These are phyloP conservation scores for Chamaea fasciata DNA, from an alignment of 2,113 vertebrate species.

Conservation along the genomic window DNA sequence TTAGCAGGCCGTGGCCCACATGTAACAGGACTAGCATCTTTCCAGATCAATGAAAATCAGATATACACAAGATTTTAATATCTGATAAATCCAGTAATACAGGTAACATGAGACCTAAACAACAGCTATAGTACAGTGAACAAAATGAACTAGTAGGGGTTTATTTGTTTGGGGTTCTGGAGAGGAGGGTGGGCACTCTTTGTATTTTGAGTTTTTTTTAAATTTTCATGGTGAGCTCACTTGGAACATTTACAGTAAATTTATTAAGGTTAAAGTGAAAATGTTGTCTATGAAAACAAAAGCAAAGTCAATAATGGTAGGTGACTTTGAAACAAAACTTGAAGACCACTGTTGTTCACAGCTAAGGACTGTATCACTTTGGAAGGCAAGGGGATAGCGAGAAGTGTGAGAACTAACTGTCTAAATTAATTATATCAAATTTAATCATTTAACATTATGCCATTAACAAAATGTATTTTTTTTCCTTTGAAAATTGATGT, in stretches of 20 bases:
- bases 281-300: background rate
- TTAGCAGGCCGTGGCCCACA: background rate
- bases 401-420: background rate
- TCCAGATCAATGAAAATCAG: background rate
- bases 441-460: background rate
- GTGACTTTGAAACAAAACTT: background rate
- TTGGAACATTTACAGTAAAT: background rate
- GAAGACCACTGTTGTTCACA: rapidly evolving
- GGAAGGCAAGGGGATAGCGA: background rate
- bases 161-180: rapidly evolving
- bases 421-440: background rate
- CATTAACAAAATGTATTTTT: background rate
- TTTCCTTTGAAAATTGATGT: background rate
- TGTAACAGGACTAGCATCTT: background rate
- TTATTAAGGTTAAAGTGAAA: background rate
- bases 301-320: background rate
- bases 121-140: background rate
- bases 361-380: background rate
- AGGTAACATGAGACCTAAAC: background rate
- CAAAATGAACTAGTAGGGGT: rapidly evolving
- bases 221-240: background rate
- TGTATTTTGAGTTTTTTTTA: background rate
- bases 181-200: rapidly evolving
- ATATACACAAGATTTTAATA: background rate
- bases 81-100: background rate